Evolutionary conservation across 2,797 vertebrate genomes (phyloP), one percentile per base, ranked within the genome.

Genomic region (Coregonus sp.): DNA sequence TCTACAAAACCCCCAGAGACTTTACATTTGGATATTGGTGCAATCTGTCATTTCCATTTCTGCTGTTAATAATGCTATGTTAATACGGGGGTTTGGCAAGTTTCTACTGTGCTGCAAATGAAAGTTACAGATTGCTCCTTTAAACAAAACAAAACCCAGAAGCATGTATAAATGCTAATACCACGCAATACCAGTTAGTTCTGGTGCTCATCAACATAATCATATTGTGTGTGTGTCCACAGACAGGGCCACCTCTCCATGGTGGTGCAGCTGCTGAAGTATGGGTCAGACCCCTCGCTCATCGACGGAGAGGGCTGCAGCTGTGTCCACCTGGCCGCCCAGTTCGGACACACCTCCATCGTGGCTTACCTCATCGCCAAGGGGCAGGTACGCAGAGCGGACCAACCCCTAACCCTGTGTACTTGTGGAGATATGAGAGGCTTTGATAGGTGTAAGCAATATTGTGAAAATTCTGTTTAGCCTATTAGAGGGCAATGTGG

Each of bases 311-410:
- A 99, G 92, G 98, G 98, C 79, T 99, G 98, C 90, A 99, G 98
- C 94, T 99, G 98, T 80, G 96, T 97, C 84, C 98, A 99, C 84
- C 90, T 99, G 88, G 98, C 98, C 18, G 97, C 98, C 74, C 98
- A 99, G 94, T 99, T 99, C 66, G 98, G 97, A 90, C 98, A 99
- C 93, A 99, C 98, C 74, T 99, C 98, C 71, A 99, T 99, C 83
- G 98, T 99, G 91, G 97, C 98, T 75, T 99, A 99, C 92, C 95
- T 99, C 77, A 99, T 99, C 84, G 98, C 98, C 88, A 99, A 99
- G 92, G 98, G 97, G 93, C 97, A 98, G 97, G 98, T 99, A 93
- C 82, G 79, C 47, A 7, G 4, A 0, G 3, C 11, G 11, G 37
- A 31, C 52, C 1, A 16, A 14, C 52, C 4, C 52, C 52, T 54